Percentiles rank a stretch among this genome's conserved stretches.
Conservation (phyloP, 2,797 vertebrate species). For the Xiphorhynchus erythropygius region DNA sequence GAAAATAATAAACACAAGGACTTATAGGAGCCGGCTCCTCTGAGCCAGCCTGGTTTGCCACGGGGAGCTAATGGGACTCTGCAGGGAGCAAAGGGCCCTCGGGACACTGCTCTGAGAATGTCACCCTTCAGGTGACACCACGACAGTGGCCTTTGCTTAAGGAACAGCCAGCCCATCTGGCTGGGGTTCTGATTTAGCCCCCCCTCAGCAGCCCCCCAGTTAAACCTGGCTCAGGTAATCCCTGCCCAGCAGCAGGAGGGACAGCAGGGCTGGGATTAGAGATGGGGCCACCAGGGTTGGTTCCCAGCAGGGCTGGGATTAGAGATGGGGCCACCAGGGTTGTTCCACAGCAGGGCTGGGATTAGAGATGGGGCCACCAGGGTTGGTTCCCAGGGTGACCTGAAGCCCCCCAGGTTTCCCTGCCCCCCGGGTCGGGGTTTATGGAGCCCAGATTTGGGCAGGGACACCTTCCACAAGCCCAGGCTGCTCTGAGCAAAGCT, state of each 20-base stretch:
- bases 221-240: not conserved
- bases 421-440: not conserved
- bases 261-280: not conserved
- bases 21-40: not conserved
- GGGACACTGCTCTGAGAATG: not conserved
- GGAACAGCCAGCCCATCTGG: not conserved
- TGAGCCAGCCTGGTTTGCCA: not conserved
- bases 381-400: too few species aligned
- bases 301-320: not conserved
- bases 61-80: not conserved
- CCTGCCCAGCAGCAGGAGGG: not conserved
- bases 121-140: not conserved
- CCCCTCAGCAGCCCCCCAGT: not conserved
- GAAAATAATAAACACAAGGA: not conserved
- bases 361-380: too few species aligned
- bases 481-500: not conserved
- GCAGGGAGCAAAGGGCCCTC: not conserved
- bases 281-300: too few species aligned
- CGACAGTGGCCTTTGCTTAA: not conserved
- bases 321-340: accelerated
- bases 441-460: not conserved
- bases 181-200: not conserved
- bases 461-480: not conserved
- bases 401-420: not conserved
- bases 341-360: not conserved